These are phyloP conservation scores for Glyphotaelius pellucidus DNA, from an alignment of 2,888 invertebrate species.

Conservation along the genomic window DNA sequence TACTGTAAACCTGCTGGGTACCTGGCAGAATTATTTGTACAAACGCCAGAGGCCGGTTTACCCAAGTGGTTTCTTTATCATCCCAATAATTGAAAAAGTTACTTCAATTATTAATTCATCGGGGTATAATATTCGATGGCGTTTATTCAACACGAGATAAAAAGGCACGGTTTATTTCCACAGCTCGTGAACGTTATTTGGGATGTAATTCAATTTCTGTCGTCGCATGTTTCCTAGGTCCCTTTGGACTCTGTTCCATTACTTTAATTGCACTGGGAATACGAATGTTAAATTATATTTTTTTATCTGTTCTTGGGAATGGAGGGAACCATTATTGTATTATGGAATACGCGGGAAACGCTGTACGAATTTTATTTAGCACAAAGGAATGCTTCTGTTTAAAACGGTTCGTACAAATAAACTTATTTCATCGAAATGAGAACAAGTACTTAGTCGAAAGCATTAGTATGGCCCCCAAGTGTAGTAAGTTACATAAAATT, in stretches of 20 bases:
- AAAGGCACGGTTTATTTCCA: neutral
- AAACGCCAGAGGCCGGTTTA: neutral
- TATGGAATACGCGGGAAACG: neutral
- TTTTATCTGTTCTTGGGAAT: neutral
- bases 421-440: neutral
- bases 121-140: neutral
- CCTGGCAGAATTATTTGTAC: neutral
- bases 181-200: neutral
- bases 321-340: neutral
- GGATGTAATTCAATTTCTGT: conserved; percentile 13
- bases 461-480: neutral
- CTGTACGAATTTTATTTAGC: neutral
- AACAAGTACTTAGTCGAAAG: neutral
- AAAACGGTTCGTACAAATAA: neutral
- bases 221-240: conserved; percentile 17
- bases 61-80: neutral
- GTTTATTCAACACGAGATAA: neutral
- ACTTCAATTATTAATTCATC: neutral
- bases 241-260: conserved; percentile 36
- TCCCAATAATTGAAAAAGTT: neutral
- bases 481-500: neutral
- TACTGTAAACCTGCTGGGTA: neutral
- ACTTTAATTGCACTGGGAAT: conserved; percentile 38
- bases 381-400: neutral
- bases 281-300: conserved; percentile 15